A percentile compares a stretch with the other conserved stretches of the same genome.
Evolutionary conservation across 1,140 invertebrate genomes (phyloP).

Genomic region (Camponotus floridanus): DNA sequence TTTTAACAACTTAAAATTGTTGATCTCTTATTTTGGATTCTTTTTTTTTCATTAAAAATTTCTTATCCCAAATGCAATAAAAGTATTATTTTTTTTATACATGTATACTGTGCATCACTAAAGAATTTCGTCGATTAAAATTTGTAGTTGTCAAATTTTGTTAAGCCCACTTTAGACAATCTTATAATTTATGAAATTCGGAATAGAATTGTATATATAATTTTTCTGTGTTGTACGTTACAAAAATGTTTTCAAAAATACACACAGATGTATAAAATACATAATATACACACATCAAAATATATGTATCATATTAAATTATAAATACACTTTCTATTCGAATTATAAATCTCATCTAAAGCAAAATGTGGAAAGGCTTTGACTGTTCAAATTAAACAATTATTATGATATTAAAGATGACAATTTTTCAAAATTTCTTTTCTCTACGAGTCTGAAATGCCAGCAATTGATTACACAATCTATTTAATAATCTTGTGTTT

Average conservation of each 20-base stretch:
- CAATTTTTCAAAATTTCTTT: background rate
- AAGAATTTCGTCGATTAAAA: background rate
- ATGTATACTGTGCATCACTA: background rate
- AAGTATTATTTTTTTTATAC: background rate
- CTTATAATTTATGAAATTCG: no score
- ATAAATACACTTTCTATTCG: no score
- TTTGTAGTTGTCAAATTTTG: slow-evolving; percentile 2
- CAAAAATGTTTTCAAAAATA: no score
- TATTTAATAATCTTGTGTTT: background rate
- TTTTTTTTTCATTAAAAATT: background rate
- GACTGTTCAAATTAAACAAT: background rate
- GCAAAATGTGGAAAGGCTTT: background rate
- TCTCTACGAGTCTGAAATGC: background rate
- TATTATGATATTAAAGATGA: slow-evolving; percentile 23
- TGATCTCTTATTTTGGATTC: background rate
- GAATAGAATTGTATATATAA: no score
- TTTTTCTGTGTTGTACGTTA: no score
- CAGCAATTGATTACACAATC: background rate
- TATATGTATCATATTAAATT: no score
- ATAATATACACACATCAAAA: no score
- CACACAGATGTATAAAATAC: no score
- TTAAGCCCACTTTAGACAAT: no score
- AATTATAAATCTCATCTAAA: no score
- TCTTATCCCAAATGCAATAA: background rate
- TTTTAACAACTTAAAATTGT: slow-evolving; percentile 2